Evolutionary conservation across 2,888 invertebrate genomes (phyloP).

Genomic region (Drosophila cognata): DNA sequence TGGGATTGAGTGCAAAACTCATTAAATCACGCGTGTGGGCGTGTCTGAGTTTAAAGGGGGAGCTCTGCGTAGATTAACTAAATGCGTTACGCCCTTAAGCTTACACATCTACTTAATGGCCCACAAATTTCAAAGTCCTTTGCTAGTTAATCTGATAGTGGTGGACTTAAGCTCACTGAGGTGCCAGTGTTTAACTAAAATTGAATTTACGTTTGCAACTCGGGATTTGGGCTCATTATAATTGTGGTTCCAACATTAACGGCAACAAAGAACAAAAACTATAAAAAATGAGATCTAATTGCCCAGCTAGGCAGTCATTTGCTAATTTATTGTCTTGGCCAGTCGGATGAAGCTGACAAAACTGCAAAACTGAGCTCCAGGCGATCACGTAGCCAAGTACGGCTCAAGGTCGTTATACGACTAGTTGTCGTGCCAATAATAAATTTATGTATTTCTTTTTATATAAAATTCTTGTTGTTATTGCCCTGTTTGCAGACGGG

Average conservation of each 20-base stretch:
- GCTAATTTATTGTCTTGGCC: constrained; percentile 72
- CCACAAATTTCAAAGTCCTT: constrained; percentile 1
- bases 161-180: background rate
- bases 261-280: constrained; percentile 18
- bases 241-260: constrained; percentile 19
- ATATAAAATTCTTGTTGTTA: constrained; percentile 33
- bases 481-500: constrained; percentile 30
- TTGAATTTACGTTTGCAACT: constrained; percentile 66
- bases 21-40: constrained; percentile 65
- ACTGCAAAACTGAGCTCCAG: constrained; percentile 8
- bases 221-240: constrained; percentile 27
- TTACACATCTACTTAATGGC: constrained; percentile 29
- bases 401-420: constrained; percentile 64
- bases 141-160: constrained; percentile 20
- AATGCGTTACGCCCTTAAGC: constrained; percentile 17
- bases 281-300: constrained; percentile 64
- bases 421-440: constrained; percentile 61
- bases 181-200: constrained; percentile 46
- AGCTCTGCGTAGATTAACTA: constrained; percentile 32
- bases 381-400: constrained; percentile 35
- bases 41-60: constrained; percentile 37
- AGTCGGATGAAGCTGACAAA: constrained; percentile 45
- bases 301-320: constrained; percentile 57
- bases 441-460: constrained; percentile 68
- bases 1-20: constrained; percentile 51